Base-by-base conservation (phyloP, 2,113 vertebrate species). In the Sphaerodactylus townsendi region DNA sequence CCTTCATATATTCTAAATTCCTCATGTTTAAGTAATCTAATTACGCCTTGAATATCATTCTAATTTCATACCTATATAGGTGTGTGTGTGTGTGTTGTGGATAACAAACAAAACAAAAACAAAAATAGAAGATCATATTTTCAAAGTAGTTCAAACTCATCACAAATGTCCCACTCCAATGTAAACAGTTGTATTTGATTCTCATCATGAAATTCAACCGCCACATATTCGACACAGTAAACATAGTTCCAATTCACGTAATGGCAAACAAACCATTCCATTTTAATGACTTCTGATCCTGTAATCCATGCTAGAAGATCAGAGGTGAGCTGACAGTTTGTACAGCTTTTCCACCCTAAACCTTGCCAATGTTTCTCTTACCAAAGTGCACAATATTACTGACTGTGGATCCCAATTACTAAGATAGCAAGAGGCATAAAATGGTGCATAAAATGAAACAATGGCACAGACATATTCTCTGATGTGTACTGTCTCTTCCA, bases 261-360 rank as follows among this genome's bases (percentile, higher is more conserved):
- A 92, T 65, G 85, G 89, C 92, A 94, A 94, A 92, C 85, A 92
- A 91, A 91, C 81, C 81, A 1, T 89, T 77, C 73, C 73, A 86
- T 91, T 92, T 90, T 93, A 93, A 93, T 93, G 92, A 87, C 86
- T 90, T 94, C 81, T 93, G 92, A 94, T 93, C 91, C 92, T 76
- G 48, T 93, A 93, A 94, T 92, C 91, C 90, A 88, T 80, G 87
- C 65, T 84, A 89, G 75, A 89, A 28, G 87, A 87, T 93, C 81
- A 92, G 86, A 92, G 88, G 86, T 93, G 90, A 94, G 90, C 85
- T 87, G 82, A 87, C 88, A 93, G 92, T 93, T 93, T 93, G 81
- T 89, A 90, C 87, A 92, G 90, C 86, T 91, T 93, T 93, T 69
- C 90, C 30, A 79, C 10, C 37, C 79, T 89, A 85, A 93, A 92